Conservation (phyloP, 2,888 invertebrate genomes). For the Urechis unicinctus region DNA sequence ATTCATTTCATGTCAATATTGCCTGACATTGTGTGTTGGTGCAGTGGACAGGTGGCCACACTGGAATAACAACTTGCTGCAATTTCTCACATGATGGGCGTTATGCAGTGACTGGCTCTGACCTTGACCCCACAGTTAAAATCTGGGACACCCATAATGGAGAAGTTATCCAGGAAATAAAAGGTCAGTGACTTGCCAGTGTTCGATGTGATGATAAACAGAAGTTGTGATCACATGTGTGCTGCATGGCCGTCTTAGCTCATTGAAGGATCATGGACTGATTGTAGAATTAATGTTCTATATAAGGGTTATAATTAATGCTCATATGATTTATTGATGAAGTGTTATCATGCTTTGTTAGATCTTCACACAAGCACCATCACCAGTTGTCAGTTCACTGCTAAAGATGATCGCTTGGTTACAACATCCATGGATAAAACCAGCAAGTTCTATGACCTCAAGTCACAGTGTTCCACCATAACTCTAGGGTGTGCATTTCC, state of each 20-base stretch:
- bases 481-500: slow-evolving; percentile 30
- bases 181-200: slow-evolving; percentile 6
- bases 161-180: slow-evolving; percentile 25
- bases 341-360: no score
- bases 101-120: slow-evolving; percentile 37
- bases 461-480: slow-evolving; percentile 35
- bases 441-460: slow-evolving; percentile 44
- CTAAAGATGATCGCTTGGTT: slow-evolving; percentile 38
- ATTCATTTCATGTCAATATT: no score
- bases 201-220: neutral
- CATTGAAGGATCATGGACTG: slow-evolving; percentile 3
- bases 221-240: neutral
- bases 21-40: no score
- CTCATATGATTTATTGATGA: no score
- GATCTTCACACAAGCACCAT: slow-evolving; percentile 42
- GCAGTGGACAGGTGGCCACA: slow-evolving; percentile 44
- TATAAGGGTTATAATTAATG: no score
- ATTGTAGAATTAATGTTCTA: no score
- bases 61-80: slow-evolving; percentile 41
- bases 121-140: slow-evolving; percentile 36
- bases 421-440: slow-evolving; percentile 49
- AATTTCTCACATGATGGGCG: slow-evolving; percentile 38
- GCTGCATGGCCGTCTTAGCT: no score
- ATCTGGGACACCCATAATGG: slow-evolving; percentile 41
- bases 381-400: slow-evolving; percentile 40